Percentiles rank a stretch among this genome's conserved stretches.
phyloP scores from a whole-genome alignment of 2,113 vertebrate species.

The Oreamnos americanus region DNA sequence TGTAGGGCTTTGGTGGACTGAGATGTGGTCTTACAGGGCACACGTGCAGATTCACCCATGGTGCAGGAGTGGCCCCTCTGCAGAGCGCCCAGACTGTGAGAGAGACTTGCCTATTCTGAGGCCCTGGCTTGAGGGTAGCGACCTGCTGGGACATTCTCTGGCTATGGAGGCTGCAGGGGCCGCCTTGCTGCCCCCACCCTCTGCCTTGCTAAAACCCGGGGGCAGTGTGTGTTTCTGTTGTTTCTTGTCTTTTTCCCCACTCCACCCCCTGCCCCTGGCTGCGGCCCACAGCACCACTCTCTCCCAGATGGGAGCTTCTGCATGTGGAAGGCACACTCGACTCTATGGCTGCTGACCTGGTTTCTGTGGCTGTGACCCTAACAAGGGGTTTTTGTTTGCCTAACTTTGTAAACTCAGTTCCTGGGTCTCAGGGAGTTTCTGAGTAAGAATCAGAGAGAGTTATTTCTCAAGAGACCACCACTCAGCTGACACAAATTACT shows the following conservation, averaged over 20 bases:
- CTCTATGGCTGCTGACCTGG: neutral
- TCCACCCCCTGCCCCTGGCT: neutral
- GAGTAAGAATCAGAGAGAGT: neutral
- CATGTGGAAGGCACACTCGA: too few species aligned
- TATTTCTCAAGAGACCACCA: neutral
- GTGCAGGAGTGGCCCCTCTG: neutral
- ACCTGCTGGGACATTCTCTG: neutral
- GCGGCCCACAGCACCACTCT: neutral
- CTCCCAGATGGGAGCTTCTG: neutral
- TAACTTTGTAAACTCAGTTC: too few species aligned
- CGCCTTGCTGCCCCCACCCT: accelerated
- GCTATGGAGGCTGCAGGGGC: neutral
- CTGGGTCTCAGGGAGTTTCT: neutral
- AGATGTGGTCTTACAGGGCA: neutral
- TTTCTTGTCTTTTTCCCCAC: neutral
- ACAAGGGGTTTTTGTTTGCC: neutral
- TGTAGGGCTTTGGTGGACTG: neutral
- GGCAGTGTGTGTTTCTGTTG: too few species aligned
- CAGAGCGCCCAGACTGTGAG: too few species aligned
- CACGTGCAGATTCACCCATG: accelerated
- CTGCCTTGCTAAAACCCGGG: neutral
- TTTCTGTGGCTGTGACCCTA: neutral
- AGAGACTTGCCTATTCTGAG: neutral
- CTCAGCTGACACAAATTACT: neutral
- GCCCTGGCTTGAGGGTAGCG: neutral